Evolutionary conservation across 2,888 invertebrate species (phyloP).

Genomic region (Lottia gigantea): DNA sequence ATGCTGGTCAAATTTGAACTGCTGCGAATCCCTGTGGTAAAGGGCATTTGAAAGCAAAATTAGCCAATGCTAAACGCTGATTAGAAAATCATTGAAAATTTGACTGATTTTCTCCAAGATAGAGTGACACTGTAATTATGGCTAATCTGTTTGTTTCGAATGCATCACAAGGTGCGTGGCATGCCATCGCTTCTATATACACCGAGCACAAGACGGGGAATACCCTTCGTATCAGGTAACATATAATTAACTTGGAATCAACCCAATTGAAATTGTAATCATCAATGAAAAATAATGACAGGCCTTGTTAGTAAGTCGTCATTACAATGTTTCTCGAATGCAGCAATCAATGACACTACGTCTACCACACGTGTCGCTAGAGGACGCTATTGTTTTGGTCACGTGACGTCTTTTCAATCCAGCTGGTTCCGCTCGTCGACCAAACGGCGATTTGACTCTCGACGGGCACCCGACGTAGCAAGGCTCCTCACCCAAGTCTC

Average conservation of each 20-base stretch:
- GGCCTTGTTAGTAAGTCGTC: neutral
- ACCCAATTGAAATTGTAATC: slow-evolving; percentile 4
- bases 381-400: neutral
- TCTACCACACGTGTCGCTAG: neutral
- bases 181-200: too few species aligned
- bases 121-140: too few species aligned
- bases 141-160: too few species aligned
- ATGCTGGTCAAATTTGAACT: too few species aligned
- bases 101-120: too few species aligned
- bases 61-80: too few species aligned
- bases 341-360: neutral
- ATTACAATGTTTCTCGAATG: neutral
- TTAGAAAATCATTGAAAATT: too few species aligned
- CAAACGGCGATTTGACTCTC: neutral
- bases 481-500: neutral
- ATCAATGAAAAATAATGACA: neutral
- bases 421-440: slow-evolving; percentile 4
- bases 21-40: too few species aligned
- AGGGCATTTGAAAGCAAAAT: too few species aligned
- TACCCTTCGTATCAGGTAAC: neutral
- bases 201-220: too few species aligned
- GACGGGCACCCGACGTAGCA: neutral
- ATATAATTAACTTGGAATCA: neutral
- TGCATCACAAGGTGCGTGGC: too few species aligned
- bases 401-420: neutral